A percentile compares a stretch with the other conserved stretches of the same genome.
These are phyloP conservation scores for Nephila pilipes DNA, from an alignment of 1,140 invertebrate species.

Conservation along the genomic window DNA sequence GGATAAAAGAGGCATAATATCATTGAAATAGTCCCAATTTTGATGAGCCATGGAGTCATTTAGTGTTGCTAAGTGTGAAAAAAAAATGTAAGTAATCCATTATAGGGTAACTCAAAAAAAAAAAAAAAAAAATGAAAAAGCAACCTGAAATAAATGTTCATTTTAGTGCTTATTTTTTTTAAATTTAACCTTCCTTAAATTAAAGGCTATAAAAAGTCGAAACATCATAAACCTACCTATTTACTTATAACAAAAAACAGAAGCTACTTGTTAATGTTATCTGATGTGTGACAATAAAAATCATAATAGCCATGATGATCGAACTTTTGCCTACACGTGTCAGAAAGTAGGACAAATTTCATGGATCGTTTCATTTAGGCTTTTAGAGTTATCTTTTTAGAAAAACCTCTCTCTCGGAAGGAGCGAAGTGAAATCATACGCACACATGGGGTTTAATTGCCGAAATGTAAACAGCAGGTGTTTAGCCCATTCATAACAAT, in stretches of 20 bases:
- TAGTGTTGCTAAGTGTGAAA: too few species aligned
- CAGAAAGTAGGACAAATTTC: background rate
- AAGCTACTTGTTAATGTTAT: background rate
- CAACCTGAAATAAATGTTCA: too few species aligned
- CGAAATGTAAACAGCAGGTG: conserved; percentile 17
- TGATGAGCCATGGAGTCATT: too few species aligned
- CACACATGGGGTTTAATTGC: conserved; percentile 2
- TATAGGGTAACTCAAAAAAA: too few species aligned
- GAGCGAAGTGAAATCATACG: background rate
- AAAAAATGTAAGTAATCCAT: too few species aligned
- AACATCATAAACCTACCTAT: too few species aligned
- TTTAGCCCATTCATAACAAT: conserved; percentile 16
- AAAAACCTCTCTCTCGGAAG: background rate
- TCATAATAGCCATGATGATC: background rate
- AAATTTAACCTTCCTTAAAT: too few species aligned
- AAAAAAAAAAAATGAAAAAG: too few species aligned
- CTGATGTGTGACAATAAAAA: background rate
- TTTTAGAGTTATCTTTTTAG: background rate
- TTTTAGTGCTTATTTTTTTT: too few species aligned
- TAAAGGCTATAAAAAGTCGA: too few species aligned
- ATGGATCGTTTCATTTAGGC: background rate
- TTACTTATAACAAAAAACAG: background rate
- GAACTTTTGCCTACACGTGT: background rate
- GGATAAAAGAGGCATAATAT: too few species aligned
- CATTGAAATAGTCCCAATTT: too few species aligned